Evolutionary conservation across 2,888 invertebrate species (phyloP), one percentile per base, ranked within the genome.

Genomic region (Halictus ligatus): DNA sequence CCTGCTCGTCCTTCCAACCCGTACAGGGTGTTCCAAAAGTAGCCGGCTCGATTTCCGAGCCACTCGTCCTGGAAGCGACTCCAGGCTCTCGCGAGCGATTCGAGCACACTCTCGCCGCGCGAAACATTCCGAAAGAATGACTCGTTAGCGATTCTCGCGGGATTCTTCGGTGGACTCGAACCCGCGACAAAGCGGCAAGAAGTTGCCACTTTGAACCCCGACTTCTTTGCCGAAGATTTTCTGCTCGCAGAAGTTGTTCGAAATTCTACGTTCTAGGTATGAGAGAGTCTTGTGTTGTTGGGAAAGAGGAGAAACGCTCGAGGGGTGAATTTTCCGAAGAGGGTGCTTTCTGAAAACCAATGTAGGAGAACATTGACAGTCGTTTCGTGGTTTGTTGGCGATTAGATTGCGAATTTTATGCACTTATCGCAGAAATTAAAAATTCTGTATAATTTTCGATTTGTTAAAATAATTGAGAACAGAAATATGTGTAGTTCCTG

Each of bases 1-100:
- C 88, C 88, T 87, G 87, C 89, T 88, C 87, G 86, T 89, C 90
- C 87, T 86, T 84, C 88, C 87, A 81, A 82, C 84, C 54, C 64
- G 3, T 79, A 85, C 85, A 78, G 79, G 85, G 75, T 76, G 85
- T 29, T 83, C 54, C 85, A 83, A 79, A 83, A 79, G 18, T 40
- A 29, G 29, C n/a, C 13, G 58, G 15, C 35, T 60, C 43, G 74
- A 75, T 71, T 84, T 64, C 46, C 10, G 15, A 7, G 13, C 15
- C 15, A 48, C 43, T 25, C 43, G 25, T 18, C 58, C 29, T n/a
- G 46, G 21, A 29, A 13, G 25, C 21, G 46, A 21, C 58, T 8
- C n/a, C 8, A 13, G 29, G n/a, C 12, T 40, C 0, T 7, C 13
- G 29, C n/a, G 15, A 5, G 25, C 18, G 46, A n/a, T n/a, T 15